phyloP scores from a whole-genome alignment of 2,113 vertebrate species.

The Machaerirhynchus nigripectus region DNA sequence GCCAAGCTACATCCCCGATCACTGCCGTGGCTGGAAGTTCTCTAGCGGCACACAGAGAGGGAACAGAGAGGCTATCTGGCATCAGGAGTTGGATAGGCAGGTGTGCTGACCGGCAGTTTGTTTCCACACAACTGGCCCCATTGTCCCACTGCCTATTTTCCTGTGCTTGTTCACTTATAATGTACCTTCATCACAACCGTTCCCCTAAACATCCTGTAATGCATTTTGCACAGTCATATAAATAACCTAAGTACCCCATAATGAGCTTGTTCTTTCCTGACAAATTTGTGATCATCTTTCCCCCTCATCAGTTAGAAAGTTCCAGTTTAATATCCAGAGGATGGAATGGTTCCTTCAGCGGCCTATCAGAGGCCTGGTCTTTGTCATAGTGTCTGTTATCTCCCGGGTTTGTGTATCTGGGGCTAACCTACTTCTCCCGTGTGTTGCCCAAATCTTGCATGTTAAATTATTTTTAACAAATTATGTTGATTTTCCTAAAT shows the following conservation, averaged over 20 bases:
- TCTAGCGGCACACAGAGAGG: rapidly evolving
- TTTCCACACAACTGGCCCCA: not conserved
- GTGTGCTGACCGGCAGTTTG: not conserved
- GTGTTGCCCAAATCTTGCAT: not conserved
- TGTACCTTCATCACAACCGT: not conserved
- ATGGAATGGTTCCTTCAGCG: not conserved
- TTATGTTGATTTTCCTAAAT: not conserved
- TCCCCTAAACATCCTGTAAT: not conserved
- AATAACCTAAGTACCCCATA: not conserved
- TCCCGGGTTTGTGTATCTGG: not conserved
- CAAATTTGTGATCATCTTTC: not conserved
- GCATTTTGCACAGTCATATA: not conserved
- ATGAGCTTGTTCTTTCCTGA: not conserved
- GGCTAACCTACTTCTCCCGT: not conserved
- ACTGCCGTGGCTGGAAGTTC: not conserved
- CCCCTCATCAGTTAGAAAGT: not conserved
- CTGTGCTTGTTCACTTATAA: not conserved
- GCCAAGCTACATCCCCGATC: too few relatives aligned
- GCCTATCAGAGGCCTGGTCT: not conserved
- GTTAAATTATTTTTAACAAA: not conserved
- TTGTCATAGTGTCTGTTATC: not conserved
- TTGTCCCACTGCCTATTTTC: not conserved
- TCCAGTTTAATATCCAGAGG: not conserved
- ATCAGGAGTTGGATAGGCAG: not conserved
- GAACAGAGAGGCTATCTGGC: not conserved